A percentile compares a stretch with the other conserved stretches of the same genome.
Evolutionary conservation across 2,113 vertebrate species (phyloP).

Genomic region (Grallaria varia): DNA sequence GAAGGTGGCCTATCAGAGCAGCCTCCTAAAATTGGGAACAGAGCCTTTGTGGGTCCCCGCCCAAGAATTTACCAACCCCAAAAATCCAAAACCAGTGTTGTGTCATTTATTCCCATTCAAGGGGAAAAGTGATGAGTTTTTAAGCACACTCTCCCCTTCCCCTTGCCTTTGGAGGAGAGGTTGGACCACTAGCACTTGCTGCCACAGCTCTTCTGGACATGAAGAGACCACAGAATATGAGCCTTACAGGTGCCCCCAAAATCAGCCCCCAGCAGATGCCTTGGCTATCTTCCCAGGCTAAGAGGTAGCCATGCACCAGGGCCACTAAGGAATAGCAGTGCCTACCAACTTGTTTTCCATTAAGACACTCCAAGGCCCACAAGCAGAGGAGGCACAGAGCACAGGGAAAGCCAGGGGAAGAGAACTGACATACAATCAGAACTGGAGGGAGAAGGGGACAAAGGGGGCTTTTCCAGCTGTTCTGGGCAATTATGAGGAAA

Average conservation of each 20-base stretch:
- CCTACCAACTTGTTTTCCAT: not conserved
- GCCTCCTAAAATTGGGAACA: not conserved
- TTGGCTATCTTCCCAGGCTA: not conserved
- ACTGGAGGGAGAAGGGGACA: too few relatives aligned
- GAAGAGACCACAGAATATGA: not conserved
- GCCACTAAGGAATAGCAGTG: not conserved
- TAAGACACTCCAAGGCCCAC: not conserved
- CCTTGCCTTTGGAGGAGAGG: not conserved
- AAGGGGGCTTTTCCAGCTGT: not conserved
- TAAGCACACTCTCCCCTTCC: not conserved
- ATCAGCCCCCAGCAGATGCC: not conserved
- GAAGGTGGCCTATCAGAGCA: not conserved
- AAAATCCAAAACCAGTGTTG: not conserved
- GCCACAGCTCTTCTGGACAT: not conserved
- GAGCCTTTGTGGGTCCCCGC: not conserved
- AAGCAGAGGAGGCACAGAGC: rapidly evolving
- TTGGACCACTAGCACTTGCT: not conserved
- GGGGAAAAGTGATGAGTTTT: not conserved
- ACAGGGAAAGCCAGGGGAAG: not conserved
- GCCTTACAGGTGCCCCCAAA: not conserved
- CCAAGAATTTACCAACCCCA: not conserved
- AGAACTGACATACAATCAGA: too few relatives aligned
- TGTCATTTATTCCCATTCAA: not conserved
- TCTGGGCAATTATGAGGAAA: not conserved
- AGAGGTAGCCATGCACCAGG: not conserved